Evolutionary conservation across 2,113 vertebrate genomes (phyloP).

Genomic region (Nycticryphes semicollaris): DNA sequence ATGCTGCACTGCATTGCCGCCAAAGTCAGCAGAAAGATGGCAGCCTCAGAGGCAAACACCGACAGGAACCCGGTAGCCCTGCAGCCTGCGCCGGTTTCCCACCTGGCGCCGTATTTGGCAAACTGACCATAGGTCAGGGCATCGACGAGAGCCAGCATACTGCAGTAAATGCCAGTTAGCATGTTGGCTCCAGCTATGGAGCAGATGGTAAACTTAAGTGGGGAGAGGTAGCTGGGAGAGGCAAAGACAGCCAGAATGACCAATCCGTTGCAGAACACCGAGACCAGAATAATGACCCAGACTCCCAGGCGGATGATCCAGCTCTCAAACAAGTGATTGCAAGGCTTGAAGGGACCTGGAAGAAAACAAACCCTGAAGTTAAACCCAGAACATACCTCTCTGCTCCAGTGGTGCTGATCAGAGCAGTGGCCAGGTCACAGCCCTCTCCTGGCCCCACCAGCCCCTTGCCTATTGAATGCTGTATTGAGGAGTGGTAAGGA

Average conservation of each 20-base stretch:
- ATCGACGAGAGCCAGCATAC: constrained; percentile 86
- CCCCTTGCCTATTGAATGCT: not conserved
- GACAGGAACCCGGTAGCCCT: constrained; percentile 89
- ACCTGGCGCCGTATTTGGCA: constrained; percentile 82
- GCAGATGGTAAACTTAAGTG: constrained; percentile 87
- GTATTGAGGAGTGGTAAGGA: not conserved
- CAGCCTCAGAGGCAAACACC: constrained; percentile 87
- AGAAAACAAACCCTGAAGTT: not conserved
- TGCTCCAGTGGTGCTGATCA: not conserved
- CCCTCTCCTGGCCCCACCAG: not conserved
- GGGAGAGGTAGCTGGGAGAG: constrained; percentile 82
- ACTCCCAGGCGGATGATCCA: constrained; percentile 92
- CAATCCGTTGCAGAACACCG: constrained; percentile 85
- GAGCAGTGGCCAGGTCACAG: not conserved
- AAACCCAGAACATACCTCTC: not conserved
- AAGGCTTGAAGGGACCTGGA: constrained; percentile 94
- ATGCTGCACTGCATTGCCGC: constrained; percentile 89
- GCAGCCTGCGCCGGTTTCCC: constrained; percentile 88
- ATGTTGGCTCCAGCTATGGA: constrained; percentile 88
- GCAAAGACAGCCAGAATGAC: constrained; percentile 85
- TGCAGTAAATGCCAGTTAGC: constrained; percentile 85
- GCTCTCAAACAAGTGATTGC: constrained; percentile 90
- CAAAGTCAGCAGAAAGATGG: constrained; percentile 86
- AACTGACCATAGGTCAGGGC: constrained; percentile 88
- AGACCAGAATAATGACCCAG: constrained; percentile 86